phyloP scores from a whole-genome alignment of 2,113 vertebrate genomes.

The Anarrhichthys ocellatus region DNA sequence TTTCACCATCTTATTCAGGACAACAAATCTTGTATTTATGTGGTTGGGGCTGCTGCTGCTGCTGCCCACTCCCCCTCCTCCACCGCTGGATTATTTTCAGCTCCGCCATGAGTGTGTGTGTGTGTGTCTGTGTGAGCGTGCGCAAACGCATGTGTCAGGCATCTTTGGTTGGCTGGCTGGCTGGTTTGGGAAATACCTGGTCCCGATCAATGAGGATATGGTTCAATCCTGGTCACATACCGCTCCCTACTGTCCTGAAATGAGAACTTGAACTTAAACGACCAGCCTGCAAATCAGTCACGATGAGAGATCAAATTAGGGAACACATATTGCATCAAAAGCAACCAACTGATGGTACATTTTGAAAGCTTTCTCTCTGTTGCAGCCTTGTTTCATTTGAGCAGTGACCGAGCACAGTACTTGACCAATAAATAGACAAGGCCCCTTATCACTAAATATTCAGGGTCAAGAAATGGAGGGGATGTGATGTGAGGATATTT shows the following conservation, averaged over 20 bases:
- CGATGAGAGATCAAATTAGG: background rate
- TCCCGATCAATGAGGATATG: constrained; percentile 74
- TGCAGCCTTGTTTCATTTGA: background rate
- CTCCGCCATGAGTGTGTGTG: constrained; percentile 34
- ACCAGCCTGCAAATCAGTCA: background rate
- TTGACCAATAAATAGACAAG: background rate
- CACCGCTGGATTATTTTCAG: constrained; percentile 75
- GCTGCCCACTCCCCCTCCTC: constrained; percentile 44
- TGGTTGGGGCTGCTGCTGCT: constrained; percentile 36
- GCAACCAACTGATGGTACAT: background rate
- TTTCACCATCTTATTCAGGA: background rate
- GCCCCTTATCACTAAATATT: background rate
- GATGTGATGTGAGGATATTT: background rate
- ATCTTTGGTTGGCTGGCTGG: constrained; percentile 52
- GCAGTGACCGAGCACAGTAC: background rate
- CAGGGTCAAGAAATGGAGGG: background rate
- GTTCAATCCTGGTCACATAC: constrained; percentile 31
- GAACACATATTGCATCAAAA: background rate
- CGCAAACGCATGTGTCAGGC: constrained; percentile 31
- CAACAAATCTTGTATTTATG: background rate
- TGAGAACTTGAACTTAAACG: constrained; percentile 3
- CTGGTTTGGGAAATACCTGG: constrained; percentile 86
- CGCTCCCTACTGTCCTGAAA: constrained; percentile 61
- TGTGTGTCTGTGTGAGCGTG: constrained; percentile 22
- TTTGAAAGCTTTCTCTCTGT: too few relatives aligned